A percentile compares a stretch with the other conserved stretches of the same genome.
phyloP scores from a whole-genome alignment of 2,113 vertebrate genomes.

The Epinephelus lanceolatus region DNA sequence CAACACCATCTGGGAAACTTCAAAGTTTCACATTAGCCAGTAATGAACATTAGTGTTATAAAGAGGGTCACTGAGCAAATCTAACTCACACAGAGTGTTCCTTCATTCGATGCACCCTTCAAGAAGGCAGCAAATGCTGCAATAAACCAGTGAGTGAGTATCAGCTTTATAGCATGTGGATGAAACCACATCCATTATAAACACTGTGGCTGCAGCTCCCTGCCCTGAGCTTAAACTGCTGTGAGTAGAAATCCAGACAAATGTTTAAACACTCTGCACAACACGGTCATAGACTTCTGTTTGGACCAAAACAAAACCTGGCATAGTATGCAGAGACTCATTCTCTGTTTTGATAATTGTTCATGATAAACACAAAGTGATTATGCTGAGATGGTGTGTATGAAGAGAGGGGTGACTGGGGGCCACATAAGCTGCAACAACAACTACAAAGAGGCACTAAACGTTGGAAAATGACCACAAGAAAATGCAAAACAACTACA shows the following conservation, averaged over 20 bases:
- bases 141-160: constrained; percentile 61
- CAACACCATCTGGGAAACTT: constrained; percentile 84
- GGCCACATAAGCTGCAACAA: not conserved
- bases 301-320: constrained; percentile 19
- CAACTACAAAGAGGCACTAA: not conserved
- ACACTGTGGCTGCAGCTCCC: constrained; percentile 28
- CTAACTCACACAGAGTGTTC: constrained; percentile 57
- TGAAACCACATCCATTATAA: constrained; percentile 57
- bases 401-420: not conserved
- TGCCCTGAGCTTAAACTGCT: constrained; percentile 40
- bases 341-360: not conserved
- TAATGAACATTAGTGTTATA: constrained; percentile 81
- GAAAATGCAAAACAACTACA: not conserved
- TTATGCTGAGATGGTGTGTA: not conserved
- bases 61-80: constrained; percentile 80
- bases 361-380: not conserved
- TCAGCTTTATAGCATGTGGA: constrained; percentile 49
- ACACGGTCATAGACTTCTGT: not conserved
- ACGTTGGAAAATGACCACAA: too few relatives aligned
- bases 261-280: constrained; percentile 4
- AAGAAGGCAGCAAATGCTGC: constrained; percentile 59
- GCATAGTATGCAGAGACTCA: not conserved
- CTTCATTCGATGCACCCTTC: constrained; percentile 47
- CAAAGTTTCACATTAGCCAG: constrained; percentile 85
- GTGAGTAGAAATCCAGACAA: constrained; percentile 42